phyloP scores from a whole-genome alignment of 2,888 invertebrate genomes.

The Clostera curtula region DNA sequence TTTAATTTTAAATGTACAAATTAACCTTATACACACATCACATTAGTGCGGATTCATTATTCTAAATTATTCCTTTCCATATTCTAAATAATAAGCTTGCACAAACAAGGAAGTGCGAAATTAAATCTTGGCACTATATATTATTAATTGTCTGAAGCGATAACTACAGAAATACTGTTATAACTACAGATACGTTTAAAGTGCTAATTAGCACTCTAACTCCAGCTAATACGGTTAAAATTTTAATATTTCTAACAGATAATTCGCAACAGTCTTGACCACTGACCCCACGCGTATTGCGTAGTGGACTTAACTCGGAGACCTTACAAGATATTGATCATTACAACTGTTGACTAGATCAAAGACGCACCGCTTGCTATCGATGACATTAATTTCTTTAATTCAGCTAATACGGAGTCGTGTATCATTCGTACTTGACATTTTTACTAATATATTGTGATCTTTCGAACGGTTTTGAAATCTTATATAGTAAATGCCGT shows the following conservation, averaged over 20 bases:
- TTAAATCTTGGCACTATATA: too few species aligned
- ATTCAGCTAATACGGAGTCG: conserved; percentile 25
- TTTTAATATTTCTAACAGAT: conserved; percentile 14
- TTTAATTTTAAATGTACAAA: too few species aligned
- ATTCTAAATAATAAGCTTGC: too few species aligned
- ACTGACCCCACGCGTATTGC: conserved; percentile 24
- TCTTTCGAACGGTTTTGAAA: conserved; percentile 23
- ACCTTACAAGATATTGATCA: conserved; percentile 20
- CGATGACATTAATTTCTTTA: conserved; percentile 27
- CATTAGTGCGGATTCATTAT: too few species aligned
- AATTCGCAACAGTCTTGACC: conserved; percentile 24
- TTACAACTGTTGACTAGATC: conserved; percentile 24
- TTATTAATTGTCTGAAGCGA: too few species aligned
- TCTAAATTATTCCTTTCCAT: too few species aligned
- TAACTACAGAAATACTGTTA: too few species aligned
- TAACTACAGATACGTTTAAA: too few species aligned
- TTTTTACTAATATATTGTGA: conserved; percentile 30
- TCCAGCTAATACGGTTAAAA: too few species aligned
- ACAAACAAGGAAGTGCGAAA: too few species aligned
- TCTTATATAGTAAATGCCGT: conserved; percentile 21
- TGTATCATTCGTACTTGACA: conserved; percentile 49
- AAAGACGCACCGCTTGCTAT: conserved; percentile 30
- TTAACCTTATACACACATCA: too few species aligned
- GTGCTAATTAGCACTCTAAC: too few species aligned
- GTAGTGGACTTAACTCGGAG: conserved; percentile 26